These are phyloP conservation scores for Spilarctia lutea DNA, from an alignment of 2,888 invertebrate genomes.

Conservation along the genomic window DNA sequence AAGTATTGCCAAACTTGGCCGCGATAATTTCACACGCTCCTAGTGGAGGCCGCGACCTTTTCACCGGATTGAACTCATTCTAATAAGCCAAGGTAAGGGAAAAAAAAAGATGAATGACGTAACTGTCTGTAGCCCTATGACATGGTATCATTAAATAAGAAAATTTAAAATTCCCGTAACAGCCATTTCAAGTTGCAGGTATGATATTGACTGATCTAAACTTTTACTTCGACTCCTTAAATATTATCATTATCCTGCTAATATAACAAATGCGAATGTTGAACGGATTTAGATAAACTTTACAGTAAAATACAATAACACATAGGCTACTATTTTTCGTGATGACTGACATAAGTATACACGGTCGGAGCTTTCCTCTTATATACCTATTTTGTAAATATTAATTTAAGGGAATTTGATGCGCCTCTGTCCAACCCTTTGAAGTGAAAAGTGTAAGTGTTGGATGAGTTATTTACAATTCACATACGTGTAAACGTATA, in stretches of 20 bases:
- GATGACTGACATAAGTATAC: no score
- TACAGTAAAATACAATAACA: no score
- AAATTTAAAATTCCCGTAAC: background rate
- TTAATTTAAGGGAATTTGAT: background rate
- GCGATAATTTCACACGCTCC: slow-evolving; percentile 75
- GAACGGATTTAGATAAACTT: no score
- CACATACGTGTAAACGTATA: no score
- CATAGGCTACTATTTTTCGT: no score
- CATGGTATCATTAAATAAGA: background rate
- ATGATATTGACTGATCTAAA: background rate
- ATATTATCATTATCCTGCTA: no score
- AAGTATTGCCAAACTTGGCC: slow-evolving; percentile 66
- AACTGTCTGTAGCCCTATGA: background rate
- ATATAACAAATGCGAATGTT: no score
- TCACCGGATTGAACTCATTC: slow-evolving; percentile 37
- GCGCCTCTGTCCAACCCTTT: background rate
- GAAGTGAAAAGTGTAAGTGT: background rate
- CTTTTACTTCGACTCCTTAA: background rate
- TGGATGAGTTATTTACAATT: background rate
- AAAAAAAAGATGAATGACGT: slow-evolving; percentile 15
- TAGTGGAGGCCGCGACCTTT: slow-evolving; percentile 75
- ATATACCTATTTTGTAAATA: no score
- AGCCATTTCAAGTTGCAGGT: background rate
- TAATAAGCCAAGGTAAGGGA: slow-evolving; percentile 42
- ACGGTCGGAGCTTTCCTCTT: no score